Evolutionary conservation across 1,140 invertebrate species (phyloP), one percentile per base, ranked within the genome.

Genomic region (Notospermus geniculatus): DNA sequence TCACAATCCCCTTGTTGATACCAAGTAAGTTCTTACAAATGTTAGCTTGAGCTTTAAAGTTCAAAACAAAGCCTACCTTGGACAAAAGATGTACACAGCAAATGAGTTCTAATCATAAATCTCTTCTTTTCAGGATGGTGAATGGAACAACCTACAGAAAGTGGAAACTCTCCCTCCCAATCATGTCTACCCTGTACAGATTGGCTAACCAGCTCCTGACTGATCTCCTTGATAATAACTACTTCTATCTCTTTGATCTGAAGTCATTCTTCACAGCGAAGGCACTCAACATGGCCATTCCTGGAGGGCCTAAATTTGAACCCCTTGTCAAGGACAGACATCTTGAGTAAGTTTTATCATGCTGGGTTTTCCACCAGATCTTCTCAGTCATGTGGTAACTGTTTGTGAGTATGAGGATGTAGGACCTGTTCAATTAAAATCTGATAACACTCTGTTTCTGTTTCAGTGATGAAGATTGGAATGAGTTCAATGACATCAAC

Each of bases 401-500:
- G 39, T 13, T 43, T 43, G 11, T 43, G 19, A 43, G 39, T 43
- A 43, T 11, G 11, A 13, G 19, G 39, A 19, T 19, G 19, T 13
- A 19, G 11, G 11, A 43, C 11, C 11, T 19, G 11, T 43, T 43
- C 11, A 13, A 13, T 43, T 11, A 43, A 43, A 43, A 43, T 13
- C 19, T 43, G 19, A 11, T 43, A 43, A 43, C 23, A 53, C 32
- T 50, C 59, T 58, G 60, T 67, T 63, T 62, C 50, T 71, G 63
- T 84, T 85, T 39, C 69, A 91, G 91, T 15, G 97, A 99, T 85
- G 97, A 99, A 85, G 97, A 99, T 82, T 99, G 97, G 97, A 99
- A 99, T 84, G 97, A 99, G 82, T 99, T 99, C 74, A 99, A 99
- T 84, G 97, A 99, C 77, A 99, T 99, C 57, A 99, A 99, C 76